These are phyloP conservation scores for Ormyrus rosae DNA, from an alignment of 2,888 invertebrate species.

Conservation along the genomic window DNA sequence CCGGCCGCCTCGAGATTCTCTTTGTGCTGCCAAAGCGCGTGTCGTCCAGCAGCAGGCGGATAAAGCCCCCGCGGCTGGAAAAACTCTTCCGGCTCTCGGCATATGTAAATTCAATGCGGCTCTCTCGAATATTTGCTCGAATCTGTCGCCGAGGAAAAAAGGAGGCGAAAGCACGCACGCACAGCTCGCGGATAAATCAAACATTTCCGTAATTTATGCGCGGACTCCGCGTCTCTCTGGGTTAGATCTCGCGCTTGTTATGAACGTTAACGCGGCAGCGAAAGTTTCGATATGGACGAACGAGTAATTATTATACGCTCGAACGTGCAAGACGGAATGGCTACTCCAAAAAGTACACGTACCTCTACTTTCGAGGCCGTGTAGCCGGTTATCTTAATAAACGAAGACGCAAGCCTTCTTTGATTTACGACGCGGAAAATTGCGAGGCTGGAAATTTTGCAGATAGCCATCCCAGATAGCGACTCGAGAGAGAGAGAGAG, in stretches of 20 bases:
- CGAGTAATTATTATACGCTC: constrained; percentile 25
- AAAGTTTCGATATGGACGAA: constrained; percentile 24
- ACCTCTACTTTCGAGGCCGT: neutral
- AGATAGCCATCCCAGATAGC: no score
- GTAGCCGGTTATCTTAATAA: constrained; percentile 5
- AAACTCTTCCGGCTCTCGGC: constrained; percentile 12
- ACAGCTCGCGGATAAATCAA: constrained; percentile 1
- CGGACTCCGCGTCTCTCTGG: no score
- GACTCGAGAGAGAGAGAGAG: no score
- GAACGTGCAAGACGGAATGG: neutral
- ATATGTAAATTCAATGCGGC: constrained; percentile 10
- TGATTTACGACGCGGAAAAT: no score
- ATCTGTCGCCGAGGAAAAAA: constrained; percentile 13
- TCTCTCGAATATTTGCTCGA: constrained; percentile 15
- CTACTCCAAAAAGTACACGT: no score
- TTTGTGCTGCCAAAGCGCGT: constrained; percentile 31
- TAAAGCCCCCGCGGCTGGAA: neutral
- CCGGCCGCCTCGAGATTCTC: constrained; percentile 16
- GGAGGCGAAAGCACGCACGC: no score
- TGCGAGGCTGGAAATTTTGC: no score
- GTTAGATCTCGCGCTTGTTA: no score
- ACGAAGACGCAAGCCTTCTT: neutral
- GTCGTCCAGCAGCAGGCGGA: constrained; percentile 3
- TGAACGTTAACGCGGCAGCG: constrained; percentile 18
- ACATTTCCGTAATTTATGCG: constrained; percentile 19